These are phyloP conservation scores for Lathronympha strigana DNA, from an alignment of 2,888 invertebrate genomes.

Conservation along the genomic window DNA sequence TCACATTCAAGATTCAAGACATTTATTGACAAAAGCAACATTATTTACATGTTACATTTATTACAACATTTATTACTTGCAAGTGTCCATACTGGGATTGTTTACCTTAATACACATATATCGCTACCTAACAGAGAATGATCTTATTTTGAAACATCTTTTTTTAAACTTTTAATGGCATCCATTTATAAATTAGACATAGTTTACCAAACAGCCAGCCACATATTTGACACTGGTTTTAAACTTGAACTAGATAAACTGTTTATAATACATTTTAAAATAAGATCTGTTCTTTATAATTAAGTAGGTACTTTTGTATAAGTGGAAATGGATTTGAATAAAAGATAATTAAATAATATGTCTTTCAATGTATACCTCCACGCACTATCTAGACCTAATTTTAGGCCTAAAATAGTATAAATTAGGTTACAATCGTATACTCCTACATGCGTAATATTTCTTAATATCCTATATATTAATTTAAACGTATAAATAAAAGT, in stretches of 20 bases:
- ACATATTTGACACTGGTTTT: slow-evolving; percentile 9
- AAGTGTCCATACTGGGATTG: background rate
- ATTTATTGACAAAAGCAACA: too few relatives aligned
- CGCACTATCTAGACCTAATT: background rate
- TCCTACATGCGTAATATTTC: background rate
- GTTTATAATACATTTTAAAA: slow-evolving; percentile 22
- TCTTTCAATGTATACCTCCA: slow-evolving; percentile 6
- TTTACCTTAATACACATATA: slow-evolving; percentile 4
- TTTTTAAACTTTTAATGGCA: background rate
- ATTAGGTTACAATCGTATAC: background rate
- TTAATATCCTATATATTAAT: background rate
- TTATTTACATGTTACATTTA: too few relatives aligned
- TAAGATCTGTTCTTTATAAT: slow-evolving; percentile 24
- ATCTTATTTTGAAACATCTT: slow-evolving; percentile 24
- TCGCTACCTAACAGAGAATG: slow-evolving; percentile 4
- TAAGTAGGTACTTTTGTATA: slow-evolving; percentile 35
- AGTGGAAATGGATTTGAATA: slow-evolving; percentile 37
- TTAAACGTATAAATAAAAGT: background rate
- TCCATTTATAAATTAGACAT: background rate
- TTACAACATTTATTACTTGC: too few relatives aligned
- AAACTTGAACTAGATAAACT: slow-evolving; percentile 21
- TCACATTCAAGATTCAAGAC: too few relatives aligned
- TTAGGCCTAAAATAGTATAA: background rate
- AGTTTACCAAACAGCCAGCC: slow-evolving; percentile 7
- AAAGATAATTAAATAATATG: slow-evolving; percentile 19